phyloP scores from a whole-genome alignment of 1,140 invertebrate species.

The Dreissena polymorpha region DNA sequence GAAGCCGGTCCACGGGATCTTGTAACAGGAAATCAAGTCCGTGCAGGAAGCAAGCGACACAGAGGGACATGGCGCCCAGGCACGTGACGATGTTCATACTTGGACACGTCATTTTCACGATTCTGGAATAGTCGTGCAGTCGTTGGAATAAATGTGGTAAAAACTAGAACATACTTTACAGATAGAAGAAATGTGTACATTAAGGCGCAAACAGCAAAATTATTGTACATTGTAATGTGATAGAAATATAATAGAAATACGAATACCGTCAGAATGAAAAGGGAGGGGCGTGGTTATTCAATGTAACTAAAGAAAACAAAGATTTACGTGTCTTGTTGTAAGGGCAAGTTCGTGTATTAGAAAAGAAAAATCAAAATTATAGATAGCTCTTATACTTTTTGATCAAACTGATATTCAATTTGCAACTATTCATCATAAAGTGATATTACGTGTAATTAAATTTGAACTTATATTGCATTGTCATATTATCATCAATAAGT shows the following conservation, averaged over 20 bases:
- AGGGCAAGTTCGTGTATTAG: no score
- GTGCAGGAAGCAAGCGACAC: constrained; percentile 48
- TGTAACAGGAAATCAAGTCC: constrained; percentile 41
- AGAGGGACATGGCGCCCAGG: constrained; percentile 36
- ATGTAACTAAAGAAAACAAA: no score
- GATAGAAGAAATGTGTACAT: background rate
- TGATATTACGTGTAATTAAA: no score
- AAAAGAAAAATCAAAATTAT: no score
- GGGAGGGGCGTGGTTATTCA: background rate
- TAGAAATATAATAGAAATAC: background rate
- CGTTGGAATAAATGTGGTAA: background rate
- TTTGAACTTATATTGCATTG: no score
- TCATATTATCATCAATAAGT: no score
- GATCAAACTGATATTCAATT: no score
- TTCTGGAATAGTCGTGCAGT: constrained; percentile 4
- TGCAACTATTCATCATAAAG: no score
- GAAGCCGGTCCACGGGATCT: background rate
- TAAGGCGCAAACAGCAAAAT: background rate
- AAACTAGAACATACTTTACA: background rate
- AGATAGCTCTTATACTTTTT: no score
- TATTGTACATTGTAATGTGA: background rate
- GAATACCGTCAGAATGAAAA: background rate
- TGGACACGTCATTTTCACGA: constrained; percentile 47
- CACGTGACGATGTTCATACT: constrained; percentile 47
- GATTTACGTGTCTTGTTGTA: no score